Evolutionary conservation across 92 coral and sea anemone genomes (phyloP).

Genomic region (Pocillopora grandis): DNA sequence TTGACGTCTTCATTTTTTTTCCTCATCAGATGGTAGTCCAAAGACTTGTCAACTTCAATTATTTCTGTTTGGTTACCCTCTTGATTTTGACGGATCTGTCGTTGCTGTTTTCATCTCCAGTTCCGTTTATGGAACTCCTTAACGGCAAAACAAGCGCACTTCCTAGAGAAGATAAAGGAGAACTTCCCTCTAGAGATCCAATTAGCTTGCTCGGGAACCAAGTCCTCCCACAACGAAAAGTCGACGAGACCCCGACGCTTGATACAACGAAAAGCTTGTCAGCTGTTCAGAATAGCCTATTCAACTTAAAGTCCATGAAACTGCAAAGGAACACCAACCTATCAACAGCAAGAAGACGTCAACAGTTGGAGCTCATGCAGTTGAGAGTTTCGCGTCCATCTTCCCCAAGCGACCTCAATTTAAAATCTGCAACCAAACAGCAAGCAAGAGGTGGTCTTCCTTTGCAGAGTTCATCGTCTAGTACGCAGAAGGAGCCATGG

Average conservation of each 20-base stretch:
- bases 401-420: background rate
- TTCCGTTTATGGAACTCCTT: background rate
- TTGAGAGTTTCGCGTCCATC: background rate
- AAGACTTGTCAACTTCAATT: background rate
- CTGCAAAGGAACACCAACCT: background rate
- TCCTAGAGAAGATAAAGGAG: background rate
- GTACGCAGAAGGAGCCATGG: background rate
- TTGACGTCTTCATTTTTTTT: background rate
- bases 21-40: conserved; percentile 13
- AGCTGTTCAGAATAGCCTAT: background rate
- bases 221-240: background rate
- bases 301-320: background rate
- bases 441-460: background rate
- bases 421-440: background rate
- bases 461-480: too few species aligned
- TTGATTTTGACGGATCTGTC: conserved; percentile 13
- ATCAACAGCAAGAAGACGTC: background rate
- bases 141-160: conserved; percentile 1
- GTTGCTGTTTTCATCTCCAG: conserved; percentile 6
- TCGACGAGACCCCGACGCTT: too few species aligned
- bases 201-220: background rate
- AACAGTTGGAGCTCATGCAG: background rate
- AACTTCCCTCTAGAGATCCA: background rate
- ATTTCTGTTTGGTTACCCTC: background rate
- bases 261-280: too few species aligned